These are phyloP conservation scores for Lates japonicus DNA, from an alignment of 2,797 vertebrate genomes.

Conservation along the genomic window DNA sequence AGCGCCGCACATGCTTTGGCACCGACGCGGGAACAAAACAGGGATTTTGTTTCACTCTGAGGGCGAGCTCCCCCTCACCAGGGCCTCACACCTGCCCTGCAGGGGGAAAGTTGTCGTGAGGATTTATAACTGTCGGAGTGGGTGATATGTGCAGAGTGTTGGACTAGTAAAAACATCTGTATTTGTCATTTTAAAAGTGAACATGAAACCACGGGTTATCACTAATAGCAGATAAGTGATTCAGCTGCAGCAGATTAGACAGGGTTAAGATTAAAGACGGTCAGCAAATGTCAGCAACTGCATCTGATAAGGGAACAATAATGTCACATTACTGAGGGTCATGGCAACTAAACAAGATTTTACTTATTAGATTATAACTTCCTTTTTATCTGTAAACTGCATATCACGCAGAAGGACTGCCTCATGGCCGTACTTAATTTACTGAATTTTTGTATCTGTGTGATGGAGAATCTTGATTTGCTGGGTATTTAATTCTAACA, in stretches of 20 bases:
- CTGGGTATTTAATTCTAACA: background rate
- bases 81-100: conserved; percentile 75
- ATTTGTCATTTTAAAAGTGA: conserved; percentile 37
- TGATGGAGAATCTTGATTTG: background rate
- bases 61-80: conserved; percentile 27
- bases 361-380: background rate
- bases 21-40: conserved; percentile 61
- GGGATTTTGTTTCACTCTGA: conserved; percentile 61
- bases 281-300: conserved; percentile 24
- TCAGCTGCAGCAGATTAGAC: conserved; percentile 26
- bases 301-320: conserved; percentile 35
- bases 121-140: conserved; percentile 59
- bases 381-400: background rate
- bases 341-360: background rate
- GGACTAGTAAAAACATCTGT: conserved; percentile 57
- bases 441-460: background rate
- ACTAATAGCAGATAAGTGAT: conserved; percentile 37
- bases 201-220: conserved; percentile 54
- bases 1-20: conserved; percentile 61
- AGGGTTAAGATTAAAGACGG: conserved; percentile 9
- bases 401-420: background rate
- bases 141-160: conserved; percentile 47
- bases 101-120: conserved; percentile 39
- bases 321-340: conserved; percentile 20
- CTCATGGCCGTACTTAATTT: background rate